Conservation (phyloP, 2,888 invertebrate species). For the Nematopogon swammerdamellus region DNA sequence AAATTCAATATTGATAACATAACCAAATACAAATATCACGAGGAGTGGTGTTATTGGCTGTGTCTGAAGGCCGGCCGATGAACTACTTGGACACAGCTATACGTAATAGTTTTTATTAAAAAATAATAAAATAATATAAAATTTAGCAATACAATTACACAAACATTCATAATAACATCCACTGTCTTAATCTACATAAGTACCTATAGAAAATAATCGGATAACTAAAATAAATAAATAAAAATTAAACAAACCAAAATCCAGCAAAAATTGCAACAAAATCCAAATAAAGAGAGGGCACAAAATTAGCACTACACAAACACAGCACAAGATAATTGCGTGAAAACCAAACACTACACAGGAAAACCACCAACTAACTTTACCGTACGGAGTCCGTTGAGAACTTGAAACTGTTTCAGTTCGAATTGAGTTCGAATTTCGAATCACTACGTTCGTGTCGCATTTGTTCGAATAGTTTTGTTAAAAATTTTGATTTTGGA, state of each 20-base stretch:
- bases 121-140: too few species aligned
- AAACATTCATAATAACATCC: too few species aligned
- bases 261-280: constrained; percentile 27
- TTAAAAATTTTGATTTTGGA: not conserved
- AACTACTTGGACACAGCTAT: too few species aligned
- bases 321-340: constrained; percentile 18
- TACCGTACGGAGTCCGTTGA: constrained; percentile 35
- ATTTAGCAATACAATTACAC: too few species aligned
- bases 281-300: constrained; percentile 49
- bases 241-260: not conserved
- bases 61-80: too few species aligned
- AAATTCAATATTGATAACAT: too few species aligned
- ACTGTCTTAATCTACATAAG: not conserved
- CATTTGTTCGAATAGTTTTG: not conserved
- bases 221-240: not conserved
- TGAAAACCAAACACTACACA: constrained; percentile 1
- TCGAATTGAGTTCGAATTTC: not conserved
- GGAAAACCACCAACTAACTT: constrained; percentile 38
- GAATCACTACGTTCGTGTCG: not conserved
- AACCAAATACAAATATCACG: too few species aligned
- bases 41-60: too few species aligned
- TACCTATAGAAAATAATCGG: not conserved
- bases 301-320: constrained; percentile 30
- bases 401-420: not conserved
- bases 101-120: too few species aligned